These are phyloP conservation scores for Pygocentrus nattereri DNA, from an alignment of 2,797 vertebrate genomes.

Conservation along the genomic window DNA sequence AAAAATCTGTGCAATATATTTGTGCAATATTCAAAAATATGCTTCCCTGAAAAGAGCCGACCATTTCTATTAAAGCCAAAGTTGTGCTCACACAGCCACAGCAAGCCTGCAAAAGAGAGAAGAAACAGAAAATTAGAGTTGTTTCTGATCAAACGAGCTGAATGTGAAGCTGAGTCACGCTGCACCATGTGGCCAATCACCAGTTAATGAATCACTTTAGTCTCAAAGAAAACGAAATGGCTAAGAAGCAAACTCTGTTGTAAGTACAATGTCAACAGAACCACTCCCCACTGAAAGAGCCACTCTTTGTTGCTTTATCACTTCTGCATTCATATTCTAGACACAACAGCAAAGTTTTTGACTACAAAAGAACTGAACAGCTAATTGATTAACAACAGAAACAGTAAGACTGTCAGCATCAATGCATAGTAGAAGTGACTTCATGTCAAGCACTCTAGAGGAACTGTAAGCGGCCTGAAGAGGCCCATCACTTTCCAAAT, in stretches of 20 bases:
- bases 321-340: not conserved
- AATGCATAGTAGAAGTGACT: not conserved
- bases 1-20: not conserved
- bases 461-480: not conserved
- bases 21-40: conserved; percentile 14
- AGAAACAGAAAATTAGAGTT: not conserved
- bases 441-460: not conserved
- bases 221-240: not conserved
- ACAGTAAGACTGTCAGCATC: too few relatives aligned
- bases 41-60: conserved; percentile 31
- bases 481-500: not conserved
- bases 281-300: not conserved
- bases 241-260: not conserved
- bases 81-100: not conserved
- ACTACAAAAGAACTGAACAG: not conserved
- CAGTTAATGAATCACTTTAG: conserved; percentile 6
- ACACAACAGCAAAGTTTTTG: not conserved
- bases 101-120: not conserved
- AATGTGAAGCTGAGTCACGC: not conserved
- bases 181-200: not conserved
- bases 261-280: not conserved
- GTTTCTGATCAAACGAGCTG: not conserved
- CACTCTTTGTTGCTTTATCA: not conserved
- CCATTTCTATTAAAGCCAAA: not conserved
- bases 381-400: not conserved